These are phyloP conservation scores for Keiferia lycopersicella DNA, from an alignment of 2,888 invertebrate species.

Conservation along the genomic window DNA sequence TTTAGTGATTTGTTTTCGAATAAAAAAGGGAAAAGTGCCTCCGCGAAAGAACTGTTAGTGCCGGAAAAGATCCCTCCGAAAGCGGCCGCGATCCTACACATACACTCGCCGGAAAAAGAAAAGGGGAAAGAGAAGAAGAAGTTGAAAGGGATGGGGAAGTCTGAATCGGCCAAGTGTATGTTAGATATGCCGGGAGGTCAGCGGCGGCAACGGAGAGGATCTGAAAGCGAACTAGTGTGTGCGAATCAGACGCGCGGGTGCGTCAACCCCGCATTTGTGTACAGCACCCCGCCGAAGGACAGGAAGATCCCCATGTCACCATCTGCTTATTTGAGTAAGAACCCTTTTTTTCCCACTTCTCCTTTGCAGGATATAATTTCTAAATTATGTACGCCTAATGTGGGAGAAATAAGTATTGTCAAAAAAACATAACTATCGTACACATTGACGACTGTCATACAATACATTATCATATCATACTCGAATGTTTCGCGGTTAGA, in stretches of 20 bases:
- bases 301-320: conserved; percentile 70
- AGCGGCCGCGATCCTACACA: conserved; percentile 82
- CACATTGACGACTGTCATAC: no score
- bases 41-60: conserved; percentile 67
- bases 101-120: conserved; percentile 68
- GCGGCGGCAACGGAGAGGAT: conserved; percentile 66
- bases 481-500: no score
- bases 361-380: conserved; percentile 17
- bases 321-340: conserved; percentile 74
- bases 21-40: conserved; percentile 71
- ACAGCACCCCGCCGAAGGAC: conserved; percentile 77
- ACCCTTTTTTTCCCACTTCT: conserved; percentile 38
- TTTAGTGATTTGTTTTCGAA: conserved; percentile 75
- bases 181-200: conserved; percentile 50
- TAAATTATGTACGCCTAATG: neutral
- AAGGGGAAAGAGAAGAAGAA: conserved; percentile 62
- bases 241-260: conserved; percentile 61
- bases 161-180: conserved; percentile 67
- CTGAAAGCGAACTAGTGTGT: conserved; percentile 69
- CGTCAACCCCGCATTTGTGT: conserved; percentile 74
- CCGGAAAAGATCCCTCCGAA: conserved; percentile 82
- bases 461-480: no score
- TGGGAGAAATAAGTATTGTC: no score
- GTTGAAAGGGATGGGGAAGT: conserved; percentile 65
- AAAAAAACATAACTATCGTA: no score